These are phyloP conservation scores for Rhizomys pruinosus DNA, from an alignment of 2,113 vertebrate genomes.

Conservation along the genomic window DNA sequence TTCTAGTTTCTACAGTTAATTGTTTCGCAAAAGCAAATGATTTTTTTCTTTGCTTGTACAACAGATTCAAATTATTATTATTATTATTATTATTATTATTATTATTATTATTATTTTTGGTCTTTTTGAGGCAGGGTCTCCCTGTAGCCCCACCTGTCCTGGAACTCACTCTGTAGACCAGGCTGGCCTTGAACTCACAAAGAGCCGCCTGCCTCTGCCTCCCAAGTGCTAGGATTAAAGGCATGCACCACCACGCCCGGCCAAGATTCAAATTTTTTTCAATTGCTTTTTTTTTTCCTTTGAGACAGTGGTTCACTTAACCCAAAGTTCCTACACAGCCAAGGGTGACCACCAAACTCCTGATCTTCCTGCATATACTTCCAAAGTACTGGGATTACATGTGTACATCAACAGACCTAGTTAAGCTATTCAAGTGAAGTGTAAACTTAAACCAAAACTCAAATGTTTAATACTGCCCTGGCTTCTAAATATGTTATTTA, in stretches of 20 bases:
- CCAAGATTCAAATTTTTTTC: too few relatives aligned
- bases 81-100: too few relatives aligned
- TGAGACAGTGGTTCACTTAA: not conserved
- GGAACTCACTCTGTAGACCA: too few relatives aligned
- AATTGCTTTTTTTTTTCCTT: too few relatives aligned
- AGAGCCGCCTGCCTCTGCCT: not conserved
- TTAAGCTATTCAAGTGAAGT: conserved; percentile 44
- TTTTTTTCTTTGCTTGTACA: conserved; percentile 70
- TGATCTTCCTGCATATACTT: not conserved
- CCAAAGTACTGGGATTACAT: not conserved
- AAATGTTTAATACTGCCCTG: conserved; percentile 19
- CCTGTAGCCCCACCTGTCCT: too few relatives aligned
- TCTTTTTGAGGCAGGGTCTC: not conserved
- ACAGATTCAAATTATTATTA: conserved; percentile 11
- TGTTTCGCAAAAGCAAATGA: conserved; percentile 76
- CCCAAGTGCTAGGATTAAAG: not conserved
- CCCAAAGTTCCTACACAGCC: not conserved
- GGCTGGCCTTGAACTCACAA: too few relatives aligned
- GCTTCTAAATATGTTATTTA: conserved; percentile 22
- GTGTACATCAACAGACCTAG: not conserved
- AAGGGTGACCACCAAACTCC: not conserved
- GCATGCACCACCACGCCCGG: not conserved
- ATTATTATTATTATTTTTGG: too few relatives aligned
- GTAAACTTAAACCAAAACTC: conserved; percentile 26
- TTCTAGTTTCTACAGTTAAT: conserved; percentile 64